Conservation (phyloP, 2,888 invertebrate species). For the Lepetodrilus schrolli region DNA sequence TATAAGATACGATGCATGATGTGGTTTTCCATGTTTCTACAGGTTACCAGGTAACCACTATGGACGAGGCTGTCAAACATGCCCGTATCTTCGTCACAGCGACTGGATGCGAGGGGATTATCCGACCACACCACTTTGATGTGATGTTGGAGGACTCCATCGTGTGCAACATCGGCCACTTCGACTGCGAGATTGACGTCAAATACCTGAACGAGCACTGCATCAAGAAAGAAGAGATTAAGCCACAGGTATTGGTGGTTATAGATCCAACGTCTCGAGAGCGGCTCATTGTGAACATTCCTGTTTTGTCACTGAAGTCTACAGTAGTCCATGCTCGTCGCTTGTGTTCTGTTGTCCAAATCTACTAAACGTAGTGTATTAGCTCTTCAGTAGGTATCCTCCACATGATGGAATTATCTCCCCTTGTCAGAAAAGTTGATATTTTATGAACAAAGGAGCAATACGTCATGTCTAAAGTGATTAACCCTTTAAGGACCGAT, state of each 20-base stretch:
- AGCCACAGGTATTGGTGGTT: slow-evolving; percentile 98
- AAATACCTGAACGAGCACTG: slow-evolving; percentile 95
- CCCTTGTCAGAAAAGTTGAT: too few species aligned
- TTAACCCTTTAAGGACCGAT: too few species aligned
- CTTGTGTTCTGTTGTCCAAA: too few species aligned
- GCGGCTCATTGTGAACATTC: too few species aligned
- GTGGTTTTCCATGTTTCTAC: slow-evolving; percentile 33
- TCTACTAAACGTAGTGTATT: too few species aligned
- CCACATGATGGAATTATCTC: too few species aligned
- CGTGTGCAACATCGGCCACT: slow-evolving; percentile 99
- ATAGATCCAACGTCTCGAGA: too few species aligned
- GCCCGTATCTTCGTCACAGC: slow-evolving; percentile 98
- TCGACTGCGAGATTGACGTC: slow-evolving; percentile 98
- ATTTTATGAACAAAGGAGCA: too few species aligned
- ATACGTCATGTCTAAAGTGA: too few species aligned
- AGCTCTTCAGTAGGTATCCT: too few species aligned
- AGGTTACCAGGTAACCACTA: slow-evolving; percentile 86
- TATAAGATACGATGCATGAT: background rate
- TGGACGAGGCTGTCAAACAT: slow-evolving; percentile 93
- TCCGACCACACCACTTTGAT: slow-evolving; percentile 89
- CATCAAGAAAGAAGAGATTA: slow-evolving; percentile 90
- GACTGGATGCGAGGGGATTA: slow-evolving; percentile 96
- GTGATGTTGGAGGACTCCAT: slow-evolving; percentile 97
- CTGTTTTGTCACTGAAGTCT: background rate
- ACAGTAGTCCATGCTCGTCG: background rate